Conservation (phyloP, 2,797 vertebrate genomes). For the Cuniculus paca region DNA sequence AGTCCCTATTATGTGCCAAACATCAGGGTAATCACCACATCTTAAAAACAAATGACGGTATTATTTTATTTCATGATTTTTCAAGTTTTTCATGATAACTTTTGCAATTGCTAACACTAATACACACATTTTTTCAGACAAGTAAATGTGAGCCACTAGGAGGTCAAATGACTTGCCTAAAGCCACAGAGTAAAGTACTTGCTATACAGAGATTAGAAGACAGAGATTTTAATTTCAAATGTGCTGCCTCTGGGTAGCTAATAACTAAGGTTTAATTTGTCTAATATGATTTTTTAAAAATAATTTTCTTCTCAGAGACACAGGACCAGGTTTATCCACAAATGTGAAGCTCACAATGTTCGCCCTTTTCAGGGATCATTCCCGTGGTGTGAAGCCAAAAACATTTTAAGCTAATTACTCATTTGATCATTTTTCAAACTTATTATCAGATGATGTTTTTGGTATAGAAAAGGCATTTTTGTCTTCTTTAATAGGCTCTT, state of each 20-base stretch:
- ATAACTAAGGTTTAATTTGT: slow-evolving; percentile 62
- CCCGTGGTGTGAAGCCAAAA: not conserved
- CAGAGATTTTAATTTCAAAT: slow-evolving; percentile 62
- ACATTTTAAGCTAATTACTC: slow-evolving; percentile 64
- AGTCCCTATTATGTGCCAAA: not conserved
- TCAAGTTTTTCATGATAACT: not conserved
- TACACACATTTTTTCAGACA: not conserved
- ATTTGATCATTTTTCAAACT: slow-evolving; percentile 52
- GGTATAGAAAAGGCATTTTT: slow-evolving; percentile 37
- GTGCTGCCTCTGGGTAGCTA: slow-evolving; percentile 44
- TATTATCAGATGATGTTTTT: slow-evolving; percentile 67
- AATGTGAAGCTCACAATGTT: not conserved
- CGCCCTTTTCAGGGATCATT: not conserved
- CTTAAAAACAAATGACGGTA: not conserved
- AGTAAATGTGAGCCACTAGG: not conserved
- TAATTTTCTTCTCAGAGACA: slow-evolving; percentile 43
- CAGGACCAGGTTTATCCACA: not conserved
- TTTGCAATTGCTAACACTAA: not conserved
- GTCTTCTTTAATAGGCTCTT: slow-evolving; percentile 23
- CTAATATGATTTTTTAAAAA: slow-evolving; percentile 42
- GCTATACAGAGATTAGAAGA: slow-evolving; percentile 45
- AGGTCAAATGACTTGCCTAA: slow-evolving; percentile 47
- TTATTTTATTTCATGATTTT: not conserved
- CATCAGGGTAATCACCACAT: not conserved
- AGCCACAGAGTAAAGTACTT: slow-evolving; percentile 8